These are phyloP conservation scores for Hexactinellida sp. DNA, from an alignment of 37 sponge, comb jelly and placozoan genomes.

Conservation along the genomic window DNA sequence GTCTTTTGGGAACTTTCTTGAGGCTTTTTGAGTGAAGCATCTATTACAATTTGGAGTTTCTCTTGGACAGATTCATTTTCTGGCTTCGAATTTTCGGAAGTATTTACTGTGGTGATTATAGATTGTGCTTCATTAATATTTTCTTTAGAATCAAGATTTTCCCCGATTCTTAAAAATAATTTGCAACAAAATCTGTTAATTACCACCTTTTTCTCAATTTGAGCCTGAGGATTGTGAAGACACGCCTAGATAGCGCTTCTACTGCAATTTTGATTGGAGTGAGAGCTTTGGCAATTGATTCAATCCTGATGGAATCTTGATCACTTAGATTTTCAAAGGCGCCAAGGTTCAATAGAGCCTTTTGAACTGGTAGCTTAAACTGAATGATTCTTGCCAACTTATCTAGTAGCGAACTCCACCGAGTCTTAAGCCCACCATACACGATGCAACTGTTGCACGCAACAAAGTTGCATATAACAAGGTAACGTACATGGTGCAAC, in stretches of 20 bases:
- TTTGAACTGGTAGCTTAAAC: background rate
- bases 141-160: background rate
- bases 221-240: background rate
- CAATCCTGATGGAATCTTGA: background rate
- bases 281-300: background rate
- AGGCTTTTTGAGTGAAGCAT: background rate
- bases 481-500: no score
- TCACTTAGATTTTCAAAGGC: background rate
- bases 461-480: no score
- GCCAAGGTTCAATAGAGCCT: background rate
- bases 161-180: conserved; percentile 2
- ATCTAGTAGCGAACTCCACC: background rate
- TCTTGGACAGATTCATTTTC: conserved; percentile 12
- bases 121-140: conserved; percentile 14
- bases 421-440: no score
- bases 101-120: background rate
- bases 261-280: background rate
- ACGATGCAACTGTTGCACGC: no score
- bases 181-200: conserved; percentile 17
- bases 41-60: conserved; percentile 12
- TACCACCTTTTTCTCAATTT: conserved; percentile 5
- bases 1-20: conserved; percentile 1
- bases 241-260: background rate
- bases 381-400: background rate
- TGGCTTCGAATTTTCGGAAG: background rate